Evolutionary conservation across 2,113 vertebrate genomes (phyloP).

Genomic region (Heterotis niloticus): DNA sequence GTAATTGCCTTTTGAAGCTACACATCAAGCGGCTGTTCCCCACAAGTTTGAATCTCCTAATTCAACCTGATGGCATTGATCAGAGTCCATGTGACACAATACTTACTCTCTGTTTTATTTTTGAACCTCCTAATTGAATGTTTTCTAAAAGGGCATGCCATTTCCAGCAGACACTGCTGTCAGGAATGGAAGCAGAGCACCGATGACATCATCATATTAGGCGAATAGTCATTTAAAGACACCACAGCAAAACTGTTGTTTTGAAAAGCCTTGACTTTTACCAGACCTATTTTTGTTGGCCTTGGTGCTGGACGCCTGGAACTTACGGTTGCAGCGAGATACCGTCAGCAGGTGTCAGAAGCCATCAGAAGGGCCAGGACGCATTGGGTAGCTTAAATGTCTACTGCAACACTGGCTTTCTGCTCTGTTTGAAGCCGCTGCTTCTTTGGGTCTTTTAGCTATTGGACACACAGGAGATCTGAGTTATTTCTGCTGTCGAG

Average conservation of each 20-base stretch:
- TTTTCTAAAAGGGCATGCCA: conserved; percentile 29
- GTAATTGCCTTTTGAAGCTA: conserved; percentile 51
- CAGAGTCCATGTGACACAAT: conserved; percentile 2
- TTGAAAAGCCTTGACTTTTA: background rate
- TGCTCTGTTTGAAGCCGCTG: background rate
- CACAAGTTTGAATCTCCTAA: background rate
- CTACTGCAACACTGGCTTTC: background rate
- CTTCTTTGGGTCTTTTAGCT: background rate
- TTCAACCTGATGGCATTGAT: background rate
- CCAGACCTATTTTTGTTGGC: background rate
- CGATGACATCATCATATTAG: background rate
- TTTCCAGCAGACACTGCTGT: background rate
- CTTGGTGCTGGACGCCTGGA: background rate
- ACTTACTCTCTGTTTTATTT: conserved; percentile 28
- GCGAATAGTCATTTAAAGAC: background rate
- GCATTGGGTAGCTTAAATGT: too few species aligned
- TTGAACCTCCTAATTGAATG: conserved; percentile 52
- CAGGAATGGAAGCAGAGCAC: background rate
- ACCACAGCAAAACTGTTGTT: background rate
- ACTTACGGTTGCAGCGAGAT: background rate
- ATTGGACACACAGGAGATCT: background rate
- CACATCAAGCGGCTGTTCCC: background rate
- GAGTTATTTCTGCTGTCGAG: background rate
- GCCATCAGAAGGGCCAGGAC: background rate
- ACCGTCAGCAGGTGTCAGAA: background rate